Conservation (phyloP, 2,797 vertebrate species). For the Rhinoraja longicauda region DNA sequence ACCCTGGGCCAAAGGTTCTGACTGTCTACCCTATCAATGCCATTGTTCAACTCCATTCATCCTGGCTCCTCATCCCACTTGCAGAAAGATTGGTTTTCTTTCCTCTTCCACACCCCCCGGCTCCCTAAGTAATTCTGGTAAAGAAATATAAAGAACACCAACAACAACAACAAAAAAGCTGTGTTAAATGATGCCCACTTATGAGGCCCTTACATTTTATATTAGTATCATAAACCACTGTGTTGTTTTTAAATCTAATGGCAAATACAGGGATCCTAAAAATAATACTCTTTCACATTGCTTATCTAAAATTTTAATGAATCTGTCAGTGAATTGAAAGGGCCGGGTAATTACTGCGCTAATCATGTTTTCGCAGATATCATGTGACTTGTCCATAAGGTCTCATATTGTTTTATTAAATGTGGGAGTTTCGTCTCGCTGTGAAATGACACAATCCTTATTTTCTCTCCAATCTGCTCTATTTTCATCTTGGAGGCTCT, state of each 20-base stretch:
- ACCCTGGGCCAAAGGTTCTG: too few relatives aligned
- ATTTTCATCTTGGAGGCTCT: background rate
- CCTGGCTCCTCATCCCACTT: background rate
- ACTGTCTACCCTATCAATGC: too few relatives aligned
- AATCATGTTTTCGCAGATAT: background rate
- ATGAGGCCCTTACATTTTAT: background rate
- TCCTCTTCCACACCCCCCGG: background rate
- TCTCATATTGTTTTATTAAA: background rate
- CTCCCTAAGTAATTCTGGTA: background rate
- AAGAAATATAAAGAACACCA: background rate
- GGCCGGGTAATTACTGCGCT: background rate
- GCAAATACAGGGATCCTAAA: background rate
- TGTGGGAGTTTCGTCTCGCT: background rate
- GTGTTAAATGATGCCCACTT: background rate
- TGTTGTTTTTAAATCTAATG: background rate
- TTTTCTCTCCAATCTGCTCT: background rate
- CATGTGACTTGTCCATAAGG: background rate
- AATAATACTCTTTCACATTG: background rate
- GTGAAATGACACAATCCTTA: background rate
- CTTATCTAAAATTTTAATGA: background rate
- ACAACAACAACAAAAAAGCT: background rate
- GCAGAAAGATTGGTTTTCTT: background rate
- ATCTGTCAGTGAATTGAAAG: background rate
- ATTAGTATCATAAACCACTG: background rate
- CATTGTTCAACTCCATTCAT: background rate